phyloP scores from a whole-genome alignment of 2,888 invertebrate species.

The Thelaira solivaga region DNA sequence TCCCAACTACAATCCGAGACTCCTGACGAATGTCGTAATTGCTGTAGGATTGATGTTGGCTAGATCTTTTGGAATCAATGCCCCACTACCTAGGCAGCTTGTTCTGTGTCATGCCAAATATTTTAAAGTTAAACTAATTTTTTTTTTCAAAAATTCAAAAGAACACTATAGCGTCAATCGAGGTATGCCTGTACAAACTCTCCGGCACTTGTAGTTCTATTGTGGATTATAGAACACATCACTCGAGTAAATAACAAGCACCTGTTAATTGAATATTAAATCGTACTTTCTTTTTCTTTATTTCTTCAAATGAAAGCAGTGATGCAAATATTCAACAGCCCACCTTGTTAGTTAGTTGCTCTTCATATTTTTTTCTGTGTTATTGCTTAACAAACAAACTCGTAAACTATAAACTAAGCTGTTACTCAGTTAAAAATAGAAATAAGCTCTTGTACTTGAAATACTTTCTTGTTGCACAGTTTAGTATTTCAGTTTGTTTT shows the following conservation, averaged over 20 bases:
- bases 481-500: conserved; percentile 37
- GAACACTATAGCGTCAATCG: too few relatives aligned
- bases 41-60: too few relatives aligned
- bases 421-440: background rate
- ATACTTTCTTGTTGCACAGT: background rate
- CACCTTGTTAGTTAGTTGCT: conserved; percentile 15
- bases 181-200: too few relatives aligned
- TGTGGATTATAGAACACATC: too few relatives aligned
- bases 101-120: too few relatives aligned
- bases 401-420: background rate
- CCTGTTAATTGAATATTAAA: conserved; percentile 53
- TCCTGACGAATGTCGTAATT: too few relatives aligned
- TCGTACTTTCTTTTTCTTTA: background rate
- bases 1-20: too few relatives aligned
- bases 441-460: conserved; percentile 17
- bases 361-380: background rate
- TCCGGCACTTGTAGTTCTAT: too few relatives aligned
- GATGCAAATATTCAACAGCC: conserved; percentile 23
- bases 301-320: conserved; percentile 5
- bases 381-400: background rate
- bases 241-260: conserved; percentile 21
- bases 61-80: too few relatives aligned
- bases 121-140: too few relatives aligned
- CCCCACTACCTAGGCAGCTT: too few relatives aligned
- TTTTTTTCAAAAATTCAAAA: too few relatives aligned